Conservation (phyloP, 1,140 invertebrate genomes). For the Sesamia nonagrioides region DNA sequence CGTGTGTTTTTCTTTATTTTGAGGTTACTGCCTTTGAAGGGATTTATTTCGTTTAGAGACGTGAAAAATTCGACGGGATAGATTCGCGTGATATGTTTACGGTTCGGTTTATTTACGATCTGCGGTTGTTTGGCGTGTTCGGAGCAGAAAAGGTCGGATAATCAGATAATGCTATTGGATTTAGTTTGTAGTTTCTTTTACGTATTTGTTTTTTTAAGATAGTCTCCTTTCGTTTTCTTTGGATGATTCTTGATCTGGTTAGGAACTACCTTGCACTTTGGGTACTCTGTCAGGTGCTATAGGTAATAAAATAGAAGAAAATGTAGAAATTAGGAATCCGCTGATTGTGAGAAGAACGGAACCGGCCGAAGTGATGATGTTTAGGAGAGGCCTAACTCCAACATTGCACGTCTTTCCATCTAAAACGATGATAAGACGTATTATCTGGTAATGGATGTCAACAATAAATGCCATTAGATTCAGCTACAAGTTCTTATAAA, state of each 20-base stretch:
- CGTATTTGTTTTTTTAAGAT: background rate
- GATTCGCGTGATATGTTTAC: conserved; percentile 34
- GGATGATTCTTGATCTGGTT: background rate
- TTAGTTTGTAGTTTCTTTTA: background rate
- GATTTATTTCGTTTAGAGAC: conserved; percentile 50
- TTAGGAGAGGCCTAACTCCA: no score
- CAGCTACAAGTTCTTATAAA: no score
- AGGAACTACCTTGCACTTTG: background rate
- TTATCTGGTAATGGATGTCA: no score
- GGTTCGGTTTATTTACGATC: conserved; percentile 34
- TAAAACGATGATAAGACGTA: no score
- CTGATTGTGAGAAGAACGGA: no score
- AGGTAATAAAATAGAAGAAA: no score
- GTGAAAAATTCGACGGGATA: conserved; percentile 44
- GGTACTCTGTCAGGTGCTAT: no score
- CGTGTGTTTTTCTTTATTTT: conserved; percentile 69
- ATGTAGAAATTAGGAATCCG: no score
- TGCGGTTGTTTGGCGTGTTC: conserved; percentile 15
- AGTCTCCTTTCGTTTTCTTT: background rate
- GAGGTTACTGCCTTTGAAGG: conserved; percentile 65
- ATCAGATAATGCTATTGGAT: conserved; percentile 21
- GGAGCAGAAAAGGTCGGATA: conserved; percentile 1
- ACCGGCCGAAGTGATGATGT: no score
- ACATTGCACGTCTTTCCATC: no score
- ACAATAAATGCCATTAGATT: no score